A percentile compares a stretch with the other conserved stretches of the same genome.
These are phyloP conservation scores for Cordylochernes scorpioides DNA, from an alignment of 2,888 invertebrate genomes.

Conservation along the genomic window DNA sequence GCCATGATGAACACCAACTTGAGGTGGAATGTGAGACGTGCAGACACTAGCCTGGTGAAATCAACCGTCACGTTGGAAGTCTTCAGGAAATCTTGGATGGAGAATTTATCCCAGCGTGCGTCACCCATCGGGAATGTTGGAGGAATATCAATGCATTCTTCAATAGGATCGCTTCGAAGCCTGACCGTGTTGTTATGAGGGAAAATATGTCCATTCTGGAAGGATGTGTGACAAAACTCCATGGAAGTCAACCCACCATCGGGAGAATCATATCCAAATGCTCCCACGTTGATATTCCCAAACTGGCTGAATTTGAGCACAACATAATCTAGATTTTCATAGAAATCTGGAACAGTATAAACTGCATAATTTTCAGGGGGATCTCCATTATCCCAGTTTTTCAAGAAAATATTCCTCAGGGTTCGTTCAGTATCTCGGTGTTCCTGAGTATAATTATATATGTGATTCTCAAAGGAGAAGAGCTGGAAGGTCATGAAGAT, in stretches of 20 bases:
- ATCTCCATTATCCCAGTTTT: slow-evolving; percentile 64
- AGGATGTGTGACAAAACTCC: slow-evolving; percentile 45
- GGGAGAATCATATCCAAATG: slow-evolving; percentile 12
- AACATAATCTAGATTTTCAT: slow-evolving; percentile 52
- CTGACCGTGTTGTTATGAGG: slow-evolving; percentile 70
- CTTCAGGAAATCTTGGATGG: slow-evolving; percentile 30
- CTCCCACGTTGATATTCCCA: slow-evolving; percentile 8
- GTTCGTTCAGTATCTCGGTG: slow-evolving; percentile 68
- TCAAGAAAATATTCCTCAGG: slow-evolving; percentile 71
- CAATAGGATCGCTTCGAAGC: slow-evolving; percentile 47
- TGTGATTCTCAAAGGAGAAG: slow-evolving; percentile 67
- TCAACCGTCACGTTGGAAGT: slow-evolving; percentile 36
- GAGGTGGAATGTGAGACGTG: slow-evolving; percentile 43
- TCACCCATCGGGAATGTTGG: slow-evolving; percentile 8
- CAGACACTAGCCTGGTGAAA: slow-evolving; percentile 48
- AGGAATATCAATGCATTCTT: slow-evolving; percentile 16
- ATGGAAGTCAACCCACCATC: slow-evolving; percentile 32
- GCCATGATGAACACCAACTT: slow-evolving; percentile 70
- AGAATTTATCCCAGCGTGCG: slow-evolving; percentile 17
- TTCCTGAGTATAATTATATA: slow-evolving; percentile 66
- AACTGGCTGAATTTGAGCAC: slow-evolving; percentile 22
- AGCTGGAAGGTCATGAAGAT: slow-evolving; percentile 76
- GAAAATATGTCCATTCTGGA: slow-evolving; percentile 51
- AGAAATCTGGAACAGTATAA: slow-evolving; percentile 56
- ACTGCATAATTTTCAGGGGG: slow-evolving; percentile 63